Percentiles rank a stretch among this genome's conserved stretches.
phyloP scores from a whole-genome alignment of 2,888 invertebrate genomes.

The Lamproptera curius region DNA sequence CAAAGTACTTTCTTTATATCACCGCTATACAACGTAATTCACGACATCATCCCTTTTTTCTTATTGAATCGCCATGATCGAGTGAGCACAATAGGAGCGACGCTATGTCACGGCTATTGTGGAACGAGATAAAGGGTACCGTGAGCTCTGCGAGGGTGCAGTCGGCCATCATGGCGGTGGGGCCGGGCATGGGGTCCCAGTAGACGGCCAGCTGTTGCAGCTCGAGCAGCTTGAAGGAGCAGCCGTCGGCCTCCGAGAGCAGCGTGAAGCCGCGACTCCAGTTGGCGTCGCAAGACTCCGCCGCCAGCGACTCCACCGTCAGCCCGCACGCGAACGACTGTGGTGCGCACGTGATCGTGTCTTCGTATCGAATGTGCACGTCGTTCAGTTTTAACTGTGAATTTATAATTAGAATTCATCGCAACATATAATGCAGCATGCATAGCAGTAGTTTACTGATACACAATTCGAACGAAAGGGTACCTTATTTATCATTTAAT shows the following conservation, averaged over 20 bases:
- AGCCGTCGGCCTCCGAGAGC: constrained; percentile 75
- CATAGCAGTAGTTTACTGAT: too few species aligned
- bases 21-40: too few species aligned
- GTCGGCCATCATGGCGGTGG: constrained; percentile 81
- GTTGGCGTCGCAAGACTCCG: constrained; percentile 94
- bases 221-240: constrained; percentile 93
- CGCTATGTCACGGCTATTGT: too few species aligned
- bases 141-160: constrained; percentile 84
- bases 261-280: constrained; percentile 88
- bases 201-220: constrained; percentile 92
- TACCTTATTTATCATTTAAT: too few species aligned
- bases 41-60: too few species aligned
- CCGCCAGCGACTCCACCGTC: constrained; percentile 90
- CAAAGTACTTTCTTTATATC: too few species aligned
- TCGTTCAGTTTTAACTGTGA: constrained; percentile 92
- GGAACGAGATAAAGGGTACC: too few species aligned
- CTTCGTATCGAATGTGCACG: constrained; percentile 98
- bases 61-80: too few species aligned
- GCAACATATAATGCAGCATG: too few species aligned
- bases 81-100: too few species aligned
- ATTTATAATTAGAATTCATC: too few species aligned
- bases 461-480: too few species aligned
- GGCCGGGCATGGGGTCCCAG: constrained; percentile 86
- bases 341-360: constrained; percentile 83
- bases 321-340: constrained; percentile 91